Base-by-base conservation (phyloP, 2,888 invertebrate species). In the Syritta pipiens region DNA sequence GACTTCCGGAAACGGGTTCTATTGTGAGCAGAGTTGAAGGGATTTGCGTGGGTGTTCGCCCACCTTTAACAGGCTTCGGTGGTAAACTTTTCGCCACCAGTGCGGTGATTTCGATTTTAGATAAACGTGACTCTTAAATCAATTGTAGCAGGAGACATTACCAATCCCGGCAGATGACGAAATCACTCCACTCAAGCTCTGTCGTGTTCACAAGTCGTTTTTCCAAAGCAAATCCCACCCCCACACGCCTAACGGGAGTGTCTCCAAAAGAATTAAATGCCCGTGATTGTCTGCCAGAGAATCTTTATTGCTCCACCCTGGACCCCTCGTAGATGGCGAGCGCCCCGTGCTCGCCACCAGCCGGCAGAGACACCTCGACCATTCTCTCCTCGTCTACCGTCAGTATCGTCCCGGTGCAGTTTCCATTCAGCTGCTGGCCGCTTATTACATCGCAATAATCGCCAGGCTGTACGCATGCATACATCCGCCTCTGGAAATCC, bases 361-460 rank as follows among this genome's bases (percentile, higher is more conserved):
- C 86, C 0, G 90, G 88, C 7, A 94, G 89, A 32, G 86, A 83
- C 48, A 94, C 90, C 32, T 89, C 86, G 0, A 92, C 93, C 0
- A 86, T 88, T 0, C 93, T 92, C 75, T 91, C 89, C 3, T 83
- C 83, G 20, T 90, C 90, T 3, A 95, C 94, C 0, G 86, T 89
- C 0, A 95, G 89, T 0, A 89, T 88, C 83, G 91, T 92, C 22
- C 95, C 95, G 0, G 91, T 91, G 84, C 95, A 95, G 0, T 86
- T 83, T 48, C 89, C 89, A 87, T 86, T 68, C 14, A 44, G 26
- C 30, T 74, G 51, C 40, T 24, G 53, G 5, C 93, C 93, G 60
- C 91, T 90, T 69, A 93, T 92, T 17, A 94, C 89, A 86, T 94
- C 94, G 85, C 94, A 94, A 85, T 94, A 94, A 0, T 82, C 88